These are phyloP conservation scores for Nautilus pompilius DNA, from an alignment of 1,140 invertebrate genomes.

Conservation along the genomic window DNA sequence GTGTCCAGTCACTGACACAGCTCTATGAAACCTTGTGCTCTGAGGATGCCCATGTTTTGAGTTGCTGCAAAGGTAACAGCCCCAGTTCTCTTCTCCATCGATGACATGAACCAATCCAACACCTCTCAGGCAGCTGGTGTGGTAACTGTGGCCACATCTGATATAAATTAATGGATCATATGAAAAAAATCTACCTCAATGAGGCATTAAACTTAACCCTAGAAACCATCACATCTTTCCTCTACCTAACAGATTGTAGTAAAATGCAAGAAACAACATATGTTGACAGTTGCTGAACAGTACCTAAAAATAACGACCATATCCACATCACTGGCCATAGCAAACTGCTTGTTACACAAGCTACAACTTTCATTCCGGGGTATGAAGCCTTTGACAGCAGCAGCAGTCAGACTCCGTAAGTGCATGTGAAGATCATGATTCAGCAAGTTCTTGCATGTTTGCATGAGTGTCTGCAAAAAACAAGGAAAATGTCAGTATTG, in stretches of 20 bases:
- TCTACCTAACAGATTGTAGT: background rate
- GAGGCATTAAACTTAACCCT: too few species aligned
- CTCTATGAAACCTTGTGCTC: constrained; percentile 44
- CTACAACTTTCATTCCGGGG: constrained; percentile 46
- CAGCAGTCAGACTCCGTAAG: constrained; percentile 37
- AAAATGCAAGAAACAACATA: background rate
- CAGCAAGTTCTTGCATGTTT: constrained; percentile 55
- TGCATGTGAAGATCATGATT: constrained; percentile 54
- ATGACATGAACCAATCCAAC: constrained; percentile 41
- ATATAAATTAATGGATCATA: too few species aligned
- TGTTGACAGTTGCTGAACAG: too few species aligned
- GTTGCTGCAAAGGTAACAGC: constrained; percentile 50
- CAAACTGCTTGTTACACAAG: constrained; percentile 44
- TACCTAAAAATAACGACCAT: constrained; percentile 52
- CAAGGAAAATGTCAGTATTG: background rate
- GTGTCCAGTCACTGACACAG: constrained; percentile 28
- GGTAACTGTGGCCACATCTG: constrained; percentile 54
- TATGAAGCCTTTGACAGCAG: constrained; percentile 45
- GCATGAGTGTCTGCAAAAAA: constrained; percentile 49
- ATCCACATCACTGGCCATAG: constrained; percentile 22
- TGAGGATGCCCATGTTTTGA: constrained; percentile 34
- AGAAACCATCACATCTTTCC: background rate
- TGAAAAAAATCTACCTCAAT: too few species aligned
- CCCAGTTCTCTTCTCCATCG: constrained; percentile 46
- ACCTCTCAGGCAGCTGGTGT: constrained; percentile 44